These are phyloP conservation scores for Trididemnum clinides DNA, from an alignment of 23 tunicate species.

Conservation along the genomic window DNA sequence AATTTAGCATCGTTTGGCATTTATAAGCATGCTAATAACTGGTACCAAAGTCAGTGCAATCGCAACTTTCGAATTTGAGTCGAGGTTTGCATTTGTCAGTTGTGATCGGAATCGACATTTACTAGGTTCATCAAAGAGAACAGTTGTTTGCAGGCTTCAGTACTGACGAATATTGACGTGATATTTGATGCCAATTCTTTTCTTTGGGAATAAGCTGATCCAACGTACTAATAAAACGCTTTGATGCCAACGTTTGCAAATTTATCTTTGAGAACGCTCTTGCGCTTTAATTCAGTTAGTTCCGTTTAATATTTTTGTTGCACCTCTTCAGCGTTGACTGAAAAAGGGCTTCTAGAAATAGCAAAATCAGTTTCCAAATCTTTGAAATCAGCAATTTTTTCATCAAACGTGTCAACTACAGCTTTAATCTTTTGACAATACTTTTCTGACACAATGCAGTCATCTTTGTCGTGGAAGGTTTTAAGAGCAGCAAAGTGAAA, in stretches of 20 bases:
- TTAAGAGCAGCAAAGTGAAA: background rate
- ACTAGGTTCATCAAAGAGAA: background rate
- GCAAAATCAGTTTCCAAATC: constrained; percentile 15
- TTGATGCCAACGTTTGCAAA: background rate
- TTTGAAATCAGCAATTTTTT: constrained; percentile 25
- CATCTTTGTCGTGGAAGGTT: constrained; percentile 1
- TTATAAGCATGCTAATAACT: background rate
- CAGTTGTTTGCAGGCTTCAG: background rate
- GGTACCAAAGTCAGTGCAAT: constrained; percentile 1
- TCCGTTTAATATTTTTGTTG: background rate
- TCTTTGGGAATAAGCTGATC: background rate
- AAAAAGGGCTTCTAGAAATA: constrained; percentile 5
- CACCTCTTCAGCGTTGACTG: background rate
- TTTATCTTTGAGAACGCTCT: background rate
- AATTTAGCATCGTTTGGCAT: background rate
- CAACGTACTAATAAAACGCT: background rate
- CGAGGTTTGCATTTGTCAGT: background rate
- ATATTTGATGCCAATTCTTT: constrained; percentile 3
- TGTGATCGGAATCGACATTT: background rate
- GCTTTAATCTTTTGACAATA: background rate
- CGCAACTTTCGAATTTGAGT: background rate
- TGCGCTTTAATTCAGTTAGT: background rate
- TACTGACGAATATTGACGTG: constrained; percentile 8
- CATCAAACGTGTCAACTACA: background rate
- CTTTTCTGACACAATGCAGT: background rate